A percentile compares a stretch with the other conserved stretches of the same genome.
phyloP scores from a whole-genome alignment of 2,888 invertebrate genomes.

The Smittia aterrima region DNA sequence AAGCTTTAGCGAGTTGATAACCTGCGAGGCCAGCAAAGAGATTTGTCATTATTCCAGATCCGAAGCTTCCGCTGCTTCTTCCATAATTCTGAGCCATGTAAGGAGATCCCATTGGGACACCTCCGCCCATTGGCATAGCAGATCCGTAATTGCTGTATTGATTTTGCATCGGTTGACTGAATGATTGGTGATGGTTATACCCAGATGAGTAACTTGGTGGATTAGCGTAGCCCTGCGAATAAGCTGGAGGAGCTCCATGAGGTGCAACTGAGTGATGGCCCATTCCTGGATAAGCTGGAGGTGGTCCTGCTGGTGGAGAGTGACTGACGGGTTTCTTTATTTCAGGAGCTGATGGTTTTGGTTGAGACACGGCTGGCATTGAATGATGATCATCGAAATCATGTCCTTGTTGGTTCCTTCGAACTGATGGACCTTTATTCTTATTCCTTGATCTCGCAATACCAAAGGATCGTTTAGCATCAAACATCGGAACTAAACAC shows the following conservation, averaged over 20 bases:
- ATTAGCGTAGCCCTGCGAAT: constrained; percentile 14
- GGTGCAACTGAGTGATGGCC: constrained; percentile 9
- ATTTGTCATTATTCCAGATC: constrained; percentile 33
- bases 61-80: constrained; percentile 8
- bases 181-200: background rate
- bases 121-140: background rate
- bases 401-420: constrained; percentile 32
- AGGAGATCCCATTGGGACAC: background rate
- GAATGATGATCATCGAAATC: constrained; percentile 28
- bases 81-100: background rate
- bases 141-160: background rate
- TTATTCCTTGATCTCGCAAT: constrained; percentile 19
- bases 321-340: background rate
- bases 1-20: constrained; percentile 35
- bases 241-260: constrained; percentile 34
- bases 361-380: background rate
- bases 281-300: constrained; percentile 30
- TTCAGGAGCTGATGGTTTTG: constrained; percentile 24
- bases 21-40: constrained; percentile 33
- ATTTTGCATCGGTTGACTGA: background rate
- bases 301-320: background rate
- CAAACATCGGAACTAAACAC: background rate
- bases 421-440: constrained; percentile 25
- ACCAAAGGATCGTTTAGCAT: constrained; percentile 28
- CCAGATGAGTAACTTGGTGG: constrained; percentile 5